Conservation (phyloP, 2,888 invertebrate genomes). For the Tenthredo distinguenda region DNA sequence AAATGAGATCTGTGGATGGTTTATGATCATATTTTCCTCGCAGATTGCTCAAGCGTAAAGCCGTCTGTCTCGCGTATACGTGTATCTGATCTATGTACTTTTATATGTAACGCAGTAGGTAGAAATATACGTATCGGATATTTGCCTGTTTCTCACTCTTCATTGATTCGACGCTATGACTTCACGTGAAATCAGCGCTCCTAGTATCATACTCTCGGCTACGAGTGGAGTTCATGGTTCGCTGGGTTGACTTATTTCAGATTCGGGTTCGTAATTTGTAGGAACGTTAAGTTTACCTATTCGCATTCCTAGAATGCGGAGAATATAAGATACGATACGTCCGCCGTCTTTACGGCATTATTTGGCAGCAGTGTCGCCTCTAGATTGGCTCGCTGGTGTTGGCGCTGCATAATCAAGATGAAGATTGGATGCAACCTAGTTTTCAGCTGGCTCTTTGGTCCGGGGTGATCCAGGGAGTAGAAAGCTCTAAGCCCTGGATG, state of each 20-base stretch:
- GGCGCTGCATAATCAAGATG: constrained; percentile 70
- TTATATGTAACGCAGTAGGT: background rate
- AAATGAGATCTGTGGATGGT: background rate
- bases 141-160: background rate
- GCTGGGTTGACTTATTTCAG: background rate
- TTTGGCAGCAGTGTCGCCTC: constrained; percentile 64
- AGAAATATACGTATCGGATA: background rate
- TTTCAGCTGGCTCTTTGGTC: constrained; percentile 50
- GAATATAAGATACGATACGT: constrained; percentile 60
- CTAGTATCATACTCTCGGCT: background rate
- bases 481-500: constrained; percentile 59
- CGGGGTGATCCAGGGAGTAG: constrained; percentile 57
- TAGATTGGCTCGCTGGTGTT: constrained; percentile 63
- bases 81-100: background rate
- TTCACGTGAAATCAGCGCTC: background rate
- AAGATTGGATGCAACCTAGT: constrained; percentile 62
- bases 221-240: constrained; percentile 3
- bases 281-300: constrained; percentile 57
- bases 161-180: background rate
- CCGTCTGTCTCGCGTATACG: background rate
- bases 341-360: constrained; percentile 64
- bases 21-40: constrained; percentile 2
- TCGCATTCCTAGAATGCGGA: constrained; percentile 56
- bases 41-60: background rate
- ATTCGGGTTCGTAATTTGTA: constrained; percentile 11